Conservation (phyloP, 2,797 vertebrate species). For the Poecilia wingei region DNA sequence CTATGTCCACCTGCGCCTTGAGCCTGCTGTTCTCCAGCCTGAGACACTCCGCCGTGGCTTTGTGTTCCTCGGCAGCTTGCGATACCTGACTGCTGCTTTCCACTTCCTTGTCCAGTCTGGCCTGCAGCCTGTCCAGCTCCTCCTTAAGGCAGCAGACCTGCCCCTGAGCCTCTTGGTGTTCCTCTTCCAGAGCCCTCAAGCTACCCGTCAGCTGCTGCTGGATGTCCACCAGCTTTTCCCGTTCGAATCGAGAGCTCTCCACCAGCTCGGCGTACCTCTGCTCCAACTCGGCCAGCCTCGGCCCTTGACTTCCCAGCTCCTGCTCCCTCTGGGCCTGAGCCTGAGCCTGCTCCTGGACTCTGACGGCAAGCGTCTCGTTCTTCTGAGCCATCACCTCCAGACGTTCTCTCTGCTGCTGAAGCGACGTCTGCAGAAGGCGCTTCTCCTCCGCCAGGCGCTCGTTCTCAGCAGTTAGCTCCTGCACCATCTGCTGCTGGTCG, state of each 20-base stretch:
- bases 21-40: slow-evolving; percentile 87
- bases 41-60: slow-evolving; percentile 78
- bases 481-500: slow-evolving; percentile 95
- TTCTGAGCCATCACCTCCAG: slow-evolving; percentile 90
- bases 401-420: slow-evolving; percentile 90
- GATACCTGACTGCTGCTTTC: slow-evolving; percentile 65
- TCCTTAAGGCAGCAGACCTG: slow-evolving; percentile 82
- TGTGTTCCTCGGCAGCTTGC: slow-evolving; percentile 83
- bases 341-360: slow-evolving; percentile 86
- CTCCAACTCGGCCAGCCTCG: slow-evolving; percentile 87
- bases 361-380: slow-evolving; percentile 86
- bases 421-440: slow-evolving; percentile 90
- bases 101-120: slow-evolving; percentile 81
- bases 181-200: slow-evolving; percentile 88
- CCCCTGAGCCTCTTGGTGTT: slow-evolving; percentile 87
- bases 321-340: slow-evolving; percentile 83
- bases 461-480: slow-evolving; percentile 94
- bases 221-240: slow-evolving; percentile 94
- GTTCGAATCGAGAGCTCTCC: slow-evolving; percentile 91
- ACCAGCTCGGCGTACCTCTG: slow-evolving; percentile 89
- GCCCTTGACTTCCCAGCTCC: slow-evolving; percentile 77
- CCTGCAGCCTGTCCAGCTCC: slow-evolving; percentile 83
- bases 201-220: slow-evolving; percentile 95
- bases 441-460: slow-evolving; percentile 92
- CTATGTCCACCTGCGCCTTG: slow-evolving; percentile 87